Evolutionary conservation across 2,113 vertebrate species (phyloP).

Genomic region (Burhinus bistriatus): DNA sequence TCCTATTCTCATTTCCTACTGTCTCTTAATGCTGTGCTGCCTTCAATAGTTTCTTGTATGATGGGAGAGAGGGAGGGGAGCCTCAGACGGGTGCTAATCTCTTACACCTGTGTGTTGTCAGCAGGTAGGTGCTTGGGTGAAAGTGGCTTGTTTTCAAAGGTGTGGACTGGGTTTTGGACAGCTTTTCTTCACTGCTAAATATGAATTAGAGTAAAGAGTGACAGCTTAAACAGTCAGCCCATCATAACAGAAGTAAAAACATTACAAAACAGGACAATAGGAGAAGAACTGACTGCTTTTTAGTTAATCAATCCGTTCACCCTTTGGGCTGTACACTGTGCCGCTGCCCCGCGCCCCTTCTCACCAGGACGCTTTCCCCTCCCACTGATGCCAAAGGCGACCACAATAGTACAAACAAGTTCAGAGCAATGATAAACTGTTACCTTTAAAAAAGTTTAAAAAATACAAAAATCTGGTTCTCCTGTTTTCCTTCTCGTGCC

Average conservation of each 20-base stretch:
- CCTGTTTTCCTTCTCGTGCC: constrained; percentile 59
- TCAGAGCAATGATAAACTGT: not conserved
- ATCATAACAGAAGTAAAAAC: not conserved
- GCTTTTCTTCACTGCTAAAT: not conserved
- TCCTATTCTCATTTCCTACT: not conserved
- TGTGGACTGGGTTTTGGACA: not conserved
- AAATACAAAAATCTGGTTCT: not conserved
- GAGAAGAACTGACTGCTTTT: not conserved
- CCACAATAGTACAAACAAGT: not conserved
- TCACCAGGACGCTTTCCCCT: not conserved
- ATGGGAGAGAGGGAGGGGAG: accelerated
- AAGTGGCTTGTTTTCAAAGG: not conserved
- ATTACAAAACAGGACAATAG: not conserved
- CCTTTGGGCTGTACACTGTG: not conserved
- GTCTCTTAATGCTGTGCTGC: not conserved
- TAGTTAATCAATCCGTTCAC: not conserved
- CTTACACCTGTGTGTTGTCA: not conserved
- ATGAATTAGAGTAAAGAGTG: not conserved
- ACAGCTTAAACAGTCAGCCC: not conserved
- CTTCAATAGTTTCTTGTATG: not conserved
- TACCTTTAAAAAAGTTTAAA: not conserved
- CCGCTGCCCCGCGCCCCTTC: not conserved
- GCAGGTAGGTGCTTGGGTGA: not conserved
- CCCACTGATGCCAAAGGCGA: not conserved
- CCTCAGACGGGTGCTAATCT: not conserved